A percentile compares a stretch with the other conserved stretches of the same genome.
Evolutionary conservation across 2,113 vertebrate species (phyloP).

Genomic region (Alexandromys fortis): DNA sequence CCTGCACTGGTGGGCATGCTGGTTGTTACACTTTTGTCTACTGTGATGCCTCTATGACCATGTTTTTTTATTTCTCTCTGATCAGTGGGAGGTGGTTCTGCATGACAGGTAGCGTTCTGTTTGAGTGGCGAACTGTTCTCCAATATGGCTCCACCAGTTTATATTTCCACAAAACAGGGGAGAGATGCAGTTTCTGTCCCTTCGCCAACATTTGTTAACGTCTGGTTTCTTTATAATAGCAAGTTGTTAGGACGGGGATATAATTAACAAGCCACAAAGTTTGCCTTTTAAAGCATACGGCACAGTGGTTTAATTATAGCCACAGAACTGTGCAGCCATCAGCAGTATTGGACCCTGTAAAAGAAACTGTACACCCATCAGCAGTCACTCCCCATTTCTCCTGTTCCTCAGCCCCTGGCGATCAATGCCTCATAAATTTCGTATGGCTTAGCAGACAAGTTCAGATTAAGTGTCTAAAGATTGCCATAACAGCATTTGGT

Average conservation of each 20-base stretch:
- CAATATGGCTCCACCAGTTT: background rate
- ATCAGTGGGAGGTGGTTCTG: background rate
- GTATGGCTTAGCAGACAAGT: background rate
- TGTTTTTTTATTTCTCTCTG: background rate
- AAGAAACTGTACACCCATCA: background rate
- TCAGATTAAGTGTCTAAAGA: constrained; percentile 33
- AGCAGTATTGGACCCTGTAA: background rate
- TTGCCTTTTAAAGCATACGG: background rate
- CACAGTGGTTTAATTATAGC: background rate
- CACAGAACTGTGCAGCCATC: background rate
- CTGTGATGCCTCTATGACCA: background rate
- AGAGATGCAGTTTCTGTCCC: background rate
- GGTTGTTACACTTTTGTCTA: background rate
- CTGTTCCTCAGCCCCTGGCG: background rate
- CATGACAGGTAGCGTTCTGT: background rate
- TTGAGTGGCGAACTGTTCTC: background rate
- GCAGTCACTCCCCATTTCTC: background rate
- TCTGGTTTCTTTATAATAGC: background rate
- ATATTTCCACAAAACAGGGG: background rate
- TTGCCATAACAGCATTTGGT: constrained; percentile 20
- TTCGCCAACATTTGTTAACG: background rate
- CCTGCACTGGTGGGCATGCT: background rate
- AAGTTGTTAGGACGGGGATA: background rate
- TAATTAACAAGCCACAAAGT: constrained; percentile 1
- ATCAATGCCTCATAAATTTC: constrained; percentile 3